Conservation (phyloP, 2,888 invertebrate genomes). For the Ommatoiulus sabulosus region DNA sequence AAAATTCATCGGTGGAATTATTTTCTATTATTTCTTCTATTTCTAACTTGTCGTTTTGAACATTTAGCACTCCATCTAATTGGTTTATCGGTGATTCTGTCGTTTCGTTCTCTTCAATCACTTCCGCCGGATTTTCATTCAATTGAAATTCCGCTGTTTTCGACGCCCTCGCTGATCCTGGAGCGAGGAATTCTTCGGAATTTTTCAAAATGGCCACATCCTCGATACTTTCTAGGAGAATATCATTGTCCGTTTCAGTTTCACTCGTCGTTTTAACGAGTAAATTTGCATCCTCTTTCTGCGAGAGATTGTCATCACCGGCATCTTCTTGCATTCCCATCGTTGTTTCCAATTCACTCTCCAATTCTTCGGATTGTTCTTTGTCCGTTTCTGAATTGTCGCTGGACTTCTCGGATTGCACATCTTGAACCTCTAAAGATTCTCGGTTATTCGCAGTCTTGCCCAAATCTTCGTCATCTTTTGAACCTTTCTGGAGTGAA, state of each 20-base stretch:
- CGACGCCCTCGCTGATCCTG: not conserved
- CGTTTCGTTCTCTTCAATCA: not conserved
- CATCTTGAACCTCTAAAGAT: not conserved
- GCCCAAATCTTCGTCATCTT: not conserved
- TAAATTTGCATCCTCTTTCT: not conserved
- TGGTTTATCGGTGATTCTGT: not conserved
- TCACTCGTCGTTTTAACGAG: not conserved
- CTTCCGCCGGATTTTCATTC: not conserved
- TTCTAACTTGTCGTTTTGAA: not conserved
- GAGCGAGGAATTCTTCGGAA: not conserved
- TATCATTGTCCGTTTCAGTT: not conserved
- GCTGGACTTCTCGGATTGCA: not conserved
- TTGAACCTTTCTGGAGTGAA: not conserved
- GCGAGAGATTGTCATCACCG: not conserved
- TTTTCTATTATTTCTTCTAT: not conserved
- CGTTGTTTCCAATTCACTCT: constrained; percentile 16
- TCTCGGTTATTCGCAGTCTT: not conserved
- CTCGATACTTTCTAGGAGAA: not conserved
- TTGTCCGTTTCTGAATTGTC: constrained; percentile 17
- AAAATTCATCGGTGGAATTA: not conserved
- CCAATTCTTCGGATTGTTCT: not conserved
- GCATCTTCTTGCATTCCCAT: not conserved
- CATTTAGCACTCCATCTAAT: not conserved
- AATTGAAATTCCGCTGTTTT: not conserved
- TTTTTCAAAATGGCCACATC: not conserved